phyloP scores from a whole-genome alignment of 2,797 vertebrate genomes.

The Sebastes oblongus region DNA sequence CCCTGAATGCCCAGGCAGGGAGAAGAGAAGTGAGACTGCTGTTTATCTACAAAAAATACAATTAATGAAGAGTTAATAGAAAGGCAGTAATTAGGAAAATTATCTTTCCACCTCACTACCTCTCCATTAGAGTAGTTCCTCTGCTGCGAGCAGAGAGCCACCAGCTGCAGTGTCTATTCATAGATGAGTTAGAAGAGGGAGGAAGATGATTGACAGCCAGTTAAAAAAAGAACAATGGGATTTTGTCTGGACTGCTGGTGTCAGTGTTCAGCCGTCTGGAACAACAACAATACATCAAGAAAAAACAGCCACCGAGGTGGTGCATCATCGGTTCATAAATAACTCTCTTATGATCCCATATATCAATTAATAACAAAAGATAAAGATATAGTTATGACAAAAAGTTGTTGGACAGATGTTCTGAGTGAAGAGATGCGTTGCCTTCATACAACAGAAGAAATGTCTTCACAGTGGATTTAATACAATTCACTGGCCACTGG shows the following conservation, averaged over 20 bases:
- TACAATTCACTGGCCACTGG: too few relatives aligned
- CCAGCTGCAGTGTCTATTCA: background rate
- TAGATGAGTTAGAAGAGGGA: background rate
- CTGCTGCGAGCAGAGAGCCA: background rate
- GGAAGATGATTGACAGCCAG: background rate
- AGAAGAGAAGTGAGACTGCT: background rate
- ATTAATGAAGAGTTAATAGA: background rate
- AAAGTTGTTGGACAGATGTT: background rate
- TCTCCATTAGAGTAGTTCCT: background rate
- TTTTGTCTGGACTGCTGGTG: background rate
- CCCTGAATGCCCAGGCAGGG: background rate
- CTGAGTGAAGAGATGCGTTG: background rate
- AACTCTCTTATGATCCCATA: background rate
- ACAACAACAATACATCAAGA: background rate
- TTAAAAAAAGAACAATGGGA: background rate
- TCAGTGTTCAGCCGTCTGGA: constrained; percentile 5
- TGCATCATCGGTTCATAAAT: background rate
- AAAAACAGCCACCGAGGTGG: background rate
- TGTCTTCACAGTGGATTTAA: background rate
- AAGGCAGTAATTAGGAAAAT: background rate
- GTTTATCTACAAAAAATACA: background rate
- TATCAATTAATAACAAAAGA: background rate
- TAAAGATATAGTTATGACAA: background rate
- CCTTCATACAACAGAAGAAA: background rate
- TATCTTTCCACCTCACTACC: background rate